Conservation (phyloP, 2,888 invertebrate genomes). For the Lottia gigantea region DNA sequence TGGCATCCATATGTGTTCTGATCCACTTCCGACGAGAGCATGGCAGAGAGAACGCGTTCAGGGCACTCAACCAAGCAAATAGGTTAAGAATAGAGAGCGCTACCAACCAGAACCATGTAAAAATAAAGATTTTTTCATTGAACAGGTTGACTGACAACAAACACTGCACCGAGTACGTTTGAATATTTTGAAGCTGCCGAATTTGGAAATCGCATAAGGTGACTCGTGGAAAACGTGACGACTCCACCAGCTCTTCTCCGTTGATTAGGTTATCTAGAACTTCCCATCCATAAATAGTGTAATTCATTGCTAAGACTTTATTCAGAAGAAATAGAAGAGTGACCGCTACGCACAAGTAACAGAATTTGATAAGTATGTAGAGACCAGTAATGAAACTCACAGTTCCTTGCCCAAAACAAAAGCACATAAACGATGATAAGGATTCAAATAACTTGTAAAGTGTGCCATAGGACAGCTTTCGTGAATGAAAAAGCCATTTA, state of each 20-base stretch:
- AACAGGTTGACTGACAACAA: constrained; percentile 26
- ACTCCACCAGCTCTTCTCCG: constrained; percentile 18
- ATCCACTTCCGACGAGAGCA: constrained; percentile 16
- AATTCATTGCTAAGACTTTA: constrained; percentile 29
- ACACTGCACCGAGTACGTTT: constrained; percentile 22
- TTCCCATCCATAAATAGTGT: constrained; percentile 30
- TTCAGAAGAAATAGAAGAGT: constrained; percentile 28
- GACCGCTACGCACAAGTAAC: constrained; percentile 26
- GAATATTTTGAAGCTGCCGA: constrained; percentile 22
- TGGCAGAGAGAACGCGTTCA: constrained; percentile 23
- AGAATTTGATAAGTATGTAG: constrained; percentile 27
- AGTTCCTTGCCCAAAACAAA: constrained; percentile 25
- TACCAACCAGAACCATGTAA: constrained; percentile 28
- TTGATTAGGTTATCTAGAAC: constrained; percentile 24
- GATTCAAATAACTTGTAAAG: neutral
- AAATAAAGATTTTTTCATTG: constrained; percentile 28
- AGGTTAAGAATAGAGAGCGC: constrained; percentile 19
- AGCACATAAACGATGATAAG: constrained; percentile 15
- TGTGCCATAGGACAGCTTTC: constrained; percentile 3
- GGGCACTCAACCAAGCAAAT: constrained; percentile 25
- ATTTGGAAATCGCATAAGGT: constrained; percentile 32
- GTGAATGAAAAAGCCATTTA: constrained; percentile 19
- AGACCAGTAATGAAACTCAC: constrained; percentile 31
- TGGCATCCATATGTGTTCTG: constrained; percentile 22
- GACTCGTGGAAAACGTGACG: constrained; percentile 27